Conservation (phyloP, 1,140 invertebrate genomes). For the Paralvinella palmiformis region DNA sequence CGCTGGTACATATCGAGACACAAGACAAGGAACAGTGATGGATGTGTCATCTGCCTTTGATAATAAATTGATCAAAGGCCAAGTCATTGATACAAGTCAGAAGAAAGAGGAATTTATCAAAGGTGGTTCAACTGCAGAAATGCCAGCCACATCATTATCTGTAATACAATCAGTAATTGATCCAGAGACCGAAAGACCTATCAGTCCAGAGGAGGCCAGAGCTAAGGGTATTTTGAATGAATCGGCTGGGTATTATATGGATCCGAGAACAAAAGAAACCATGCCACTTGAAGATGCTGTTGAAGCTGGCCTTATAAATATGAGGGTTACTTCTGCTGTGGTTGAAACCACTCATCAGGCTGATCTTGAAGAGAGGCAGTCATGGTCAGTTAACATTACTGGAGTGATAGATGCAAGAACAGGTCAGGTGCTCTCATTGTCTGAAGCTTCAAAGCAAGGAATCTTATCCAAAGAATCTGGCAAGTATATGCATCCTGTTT, state of each 20-base stretch:
- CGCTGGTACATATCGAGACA: neutral
- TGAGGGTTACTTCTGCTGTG: too few species aligned
- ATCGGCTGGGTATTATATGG: constrained; percentile 17
- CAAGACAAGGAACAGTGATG: neutral
- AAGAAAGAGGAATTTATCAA: neutral
- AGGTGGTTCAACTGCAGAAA: too few species aligned
- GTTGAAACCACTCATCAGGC: neutral
- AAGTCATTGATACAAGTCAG: neutral
- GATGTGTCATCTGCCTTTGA: neutral
- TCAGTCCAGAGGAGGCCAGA: neutral
- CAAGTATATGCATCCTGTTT: constrained; percentile 64
- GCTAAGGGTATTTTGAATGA: constrained; percentile 6
- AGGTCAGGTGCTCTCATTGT: constrained; percentile 70
- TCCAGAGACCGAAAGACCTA: neutral
- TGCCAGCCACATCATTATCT: too few species aligned
- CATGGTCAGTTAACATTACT: constrained; percentile 52
- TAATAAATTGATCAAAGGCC: neutral
- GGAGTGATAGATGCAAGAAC: constrained; percentile 73
- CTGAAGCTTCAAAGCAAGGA: constrained; percentile 76
- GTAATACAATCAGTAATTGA: constrained; percentile 38
- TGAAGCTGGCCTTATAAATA: constrained; percentile 58
- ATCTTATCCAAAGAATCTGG: constrained; percentile 66
- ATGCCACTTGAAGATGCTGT: constrained; percentile 67
- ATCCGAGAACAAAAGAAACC: constrained; percentile 21
- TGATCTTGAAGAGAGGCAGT: constrained; percentile 8